A percentile compares a stretch with the other conserved stretches of the same genome.
phyloP scores from a whole-genome alignment of 35 echinoderm and acorn worm species.

The Holothuria glaberrima region DNA sequence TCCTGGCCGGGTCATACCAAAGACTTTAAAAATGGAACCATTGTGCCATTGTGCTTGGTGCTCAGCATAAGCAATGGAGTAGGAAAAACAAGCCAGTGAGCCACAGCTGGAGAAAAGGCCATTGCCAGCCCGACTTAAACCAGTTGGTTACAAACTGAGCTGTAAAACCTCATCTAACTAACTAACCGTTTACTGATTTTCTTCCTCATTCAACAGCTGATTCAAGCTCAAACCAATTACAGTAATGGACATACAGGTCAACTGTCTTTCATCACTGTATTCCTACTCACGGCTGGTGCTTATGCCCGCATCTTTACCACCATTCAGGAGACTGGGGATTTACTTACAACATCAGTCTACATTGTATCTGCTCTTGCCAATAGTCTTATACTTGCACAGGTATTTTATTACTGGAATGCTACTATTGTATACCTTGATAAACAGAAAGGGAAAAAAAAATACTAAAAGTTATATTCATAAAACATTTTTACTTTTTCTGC shows the following conservation, averaged over 20 bases:
- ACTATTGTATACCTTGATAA: slow-evolving; percentile 57
- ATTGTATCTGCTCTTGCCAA: slow-evolving; percentile 61
- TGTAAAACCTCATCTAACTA: too few species aligned
- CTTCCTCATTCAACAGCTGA: slow-evolving; percentile 57
- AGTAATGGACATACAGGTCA: slow-evolving; percentile 94
- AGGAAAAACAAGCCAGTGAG: too few species aligned
- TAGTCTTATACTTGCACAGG: slow-evolving; percentile 64
- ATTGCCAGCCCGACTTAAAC: too few species aligned
- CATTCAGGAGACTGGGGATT: slow-evolving; percentile 87
- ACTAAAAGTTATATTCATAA: not conserved
- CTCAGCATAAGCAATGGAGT: too few species aligned
- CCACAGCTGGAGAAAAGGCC: too few species aligned
- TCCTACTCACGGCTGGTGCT: slow-evolving; percentile 68
- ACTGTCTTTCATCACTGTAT: slow-evolving; percentile 78
- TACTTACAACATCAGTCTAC: slow-evolving; percentile 65
- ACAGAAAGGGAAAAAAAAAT: slow-evolving; percentile 59
- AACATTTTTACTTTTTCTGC: too few species aligned
- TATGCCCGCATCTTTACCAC: slow-evolving; percentile 90
- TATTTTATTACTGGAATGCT: slow-evolving; percentile 86
- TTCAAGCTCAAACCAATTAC: slow-evolving; percentile 76
- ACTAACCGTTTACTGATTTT: too few species aligned
- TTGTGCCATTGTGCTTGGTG: too few species aligned
- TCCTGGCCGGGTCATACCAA: too few species aligned
- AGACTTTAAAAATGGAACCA: too few species aligned
- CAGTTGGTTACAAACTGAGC: too few species aligned